Conservation (phyloP, 1,140 invertebrate genomes). For the Protaetia brevitarsis region DNA sequence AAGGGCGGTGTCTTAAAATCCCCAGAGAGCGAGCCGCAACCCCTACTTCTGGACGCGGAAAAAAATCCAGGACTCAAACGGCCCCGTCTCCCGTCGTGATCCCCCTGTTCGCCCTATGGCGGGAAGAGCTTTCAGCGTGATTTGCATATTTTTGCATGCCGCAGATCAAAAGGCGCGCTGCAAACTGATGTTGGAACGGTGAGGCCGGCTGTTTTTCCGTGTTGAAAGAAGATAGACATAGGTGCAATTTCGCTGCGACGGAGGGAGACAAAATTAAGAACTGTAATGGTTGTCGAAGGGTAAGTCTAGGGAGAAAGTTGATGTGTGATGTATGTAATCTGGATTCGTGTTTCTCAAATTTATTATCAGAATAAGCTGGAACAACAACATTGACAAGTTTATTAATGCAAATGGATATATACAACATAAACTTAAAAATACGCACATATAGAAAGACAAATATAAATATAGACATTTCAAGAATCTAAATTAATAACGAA, state of each 20-base stretch:
- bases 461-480: too few relatives aligned
- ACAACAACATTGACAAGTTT: too few relatives aligned
- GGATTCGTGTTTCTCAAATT: too few relatives aligned
- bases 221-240: constrained; percentile 15
- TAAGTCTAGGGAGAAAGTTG: background rate
- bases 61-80: background rate
- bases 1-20: constrained; percentile 8
- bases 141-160: constrained; percentile 46
- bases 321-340: too few relatives aligned
- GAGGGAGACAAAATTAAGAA: constrained; percentile 20
- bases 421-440: too few relatives aligned
- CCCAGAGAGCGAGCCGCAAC: constrained; percentile 11
- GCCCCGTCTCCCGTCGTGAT: background rate
- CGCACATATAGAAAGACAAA: too few relatives aligned
- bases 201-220: background rate
- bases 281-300: constrained; percentile 21
- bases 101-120: constrained; percentile 19
- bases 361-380: too few relatives aligned
- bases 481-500: too few relatives aligned
- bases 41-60: background rate
- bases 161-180: constrained; percentile 38
- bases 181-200: constrained; percentile 35
- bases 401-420: too few relatives aligned
- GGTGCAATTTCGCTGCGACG: constrained; percentile 19
- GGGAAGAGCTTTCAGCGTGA: constrained; percentile 36